These are phyloP conservation scores for Bombyx huttoni DNA, from an alignment of 2,888 invertebrate species.

Conservation along the genomic window DNA sequence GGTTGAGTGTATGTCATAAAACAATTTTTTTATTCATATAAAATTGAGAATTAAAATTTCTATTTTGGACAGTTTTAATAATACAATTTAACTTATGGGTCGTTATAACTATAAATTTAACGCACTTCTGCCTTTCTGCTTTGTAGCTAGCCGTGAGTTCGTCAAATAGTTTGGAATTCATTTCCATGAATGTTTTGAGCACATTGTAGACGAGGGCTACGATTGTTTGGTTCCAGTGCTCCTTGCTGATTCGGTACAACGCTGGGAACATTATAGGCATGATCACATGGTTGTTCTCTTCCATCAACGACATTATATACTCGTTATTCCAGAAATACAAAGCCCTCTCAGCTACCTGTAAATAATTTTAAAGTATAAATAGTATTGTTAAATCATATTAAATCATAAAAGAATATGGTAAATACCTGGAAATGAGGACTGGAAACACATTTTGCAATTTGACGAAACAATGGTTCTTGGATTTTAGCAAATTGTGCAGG, in stretches of 20 bases:
- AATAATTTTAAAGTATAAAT: conserved; percentile 1
- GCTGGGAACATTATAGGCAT: conserved; percentile 99
- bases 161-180: conserved; percentile 99
- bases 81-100: neutral
- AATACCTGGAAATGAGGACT: conserved; percentile 99
- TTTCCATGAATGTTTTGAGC: conserved; percentile 99
- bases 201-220: conserved; percentile 99
- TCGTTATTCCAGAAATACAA: conserved; percentile 99
- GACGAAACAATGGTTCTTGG: conserved; percentile 97
- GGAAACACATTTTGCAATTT: conserved; percentile 99
- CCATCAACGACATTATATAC: conserved; percentile 99
- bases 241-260: conserved; percentile 98
- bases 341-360: conserved; percentile 97
- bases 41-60: neutral
- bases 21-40: neutral
- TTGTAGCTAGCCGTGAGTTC: conserved; percentile 99
- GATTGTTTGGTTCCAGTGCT: conserved; percentile 99
- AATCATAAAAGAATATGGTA: neutral
- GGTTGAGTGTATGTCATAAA: neutral
- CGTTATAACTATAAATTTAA: conserved; percentile 11
- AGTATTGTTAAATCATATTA: neutral
- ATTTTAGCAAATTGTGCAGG: conserved; percentile 99
- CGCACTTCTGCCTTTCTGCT: conserved; percentile 98
- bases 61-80: neutral
- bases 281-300: conserved; percentile 97